phyloP scores from a whole-genome alignment of 2,797 vertebrate species.

The Linurgus olivaceus region DNA sequence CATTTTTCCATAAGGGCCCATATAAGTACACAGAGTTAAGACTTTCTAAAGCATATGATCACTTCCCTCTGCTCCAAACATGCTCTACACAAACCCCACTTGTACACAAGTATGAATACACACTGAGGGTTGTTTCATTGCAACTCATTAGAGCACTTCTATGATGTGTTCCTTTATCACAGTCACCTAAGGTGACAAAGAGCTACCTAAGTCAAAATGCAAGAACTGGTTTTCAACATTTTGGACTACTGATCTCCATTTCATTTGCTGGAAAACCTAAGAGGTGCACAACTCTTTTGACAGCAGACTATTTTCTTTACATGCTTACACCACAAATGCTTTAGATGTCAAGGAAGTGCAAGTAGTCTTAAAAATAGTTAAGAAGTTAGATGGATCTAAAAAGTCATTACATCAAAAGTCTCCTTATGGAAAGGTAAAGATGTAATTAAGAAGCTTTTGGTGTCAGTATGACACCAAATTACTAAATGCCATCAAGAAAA shows the following conservation, averaged over 20 bases:
- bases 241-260: background rate
- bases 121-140: background rate
- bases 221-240: background rate
- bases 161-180: fast-evolving
- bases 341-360: background rate
- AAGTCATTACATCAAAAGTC: background rate
- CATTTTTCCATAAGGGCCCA: background rate
- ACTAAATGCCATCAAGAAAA: background rate
- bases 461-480: background rate
- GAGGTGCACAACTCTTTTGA: background rate
- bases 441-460: background rate
- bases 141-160: background rate
- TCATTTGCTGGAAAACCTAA: background rate
- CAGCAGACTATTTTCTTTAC: background rate
- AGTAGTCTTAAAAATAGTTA: background rate
- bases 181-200: background rate
- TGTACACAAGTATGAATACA: background rate
- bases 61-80: background rate
- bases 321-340: background rate
- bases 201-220: background rate
- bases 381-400: background rate
- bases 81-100: background rate
- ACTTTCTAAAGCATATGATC: background rate
- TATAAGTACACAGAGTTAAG: background rate
- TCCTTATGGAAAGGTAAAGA: background rate